Conservation (phyloP, 2,113 vertebrate species). For the Sceloporus tristichus region DNA sequence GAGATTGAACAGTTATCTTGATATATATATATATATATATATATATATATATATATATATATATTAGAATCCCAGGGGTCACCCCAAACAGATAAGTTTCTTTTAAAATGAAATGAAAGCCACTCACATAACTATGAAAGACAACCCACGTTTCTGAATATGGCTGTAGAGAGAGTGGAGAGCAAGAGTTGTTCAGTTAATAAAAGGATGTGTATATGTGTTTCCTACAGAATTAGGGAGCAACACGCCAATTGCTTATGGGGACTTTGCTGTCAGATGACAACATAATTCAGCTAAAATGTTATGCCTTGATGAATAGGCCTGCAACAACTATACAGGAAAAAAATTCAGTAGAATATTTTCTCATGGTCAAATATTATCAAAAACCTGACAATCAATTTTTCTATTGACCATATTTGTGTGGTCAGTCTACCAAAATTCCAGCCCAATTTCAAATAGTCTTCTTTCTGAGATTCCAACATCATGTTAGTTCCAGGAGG, state of each 20-base stretch:
- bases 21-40: too few relatives aligned
- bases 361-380: background rate
- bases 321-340: background rate
- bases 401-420: background rate
- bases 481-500: background rate
- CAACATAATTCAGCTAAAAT: background rate
- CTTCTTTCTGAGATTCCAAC: background rate
- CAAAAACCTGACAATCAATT: background rate
- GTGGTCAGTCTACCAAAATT: background rate
- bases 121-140: background rate
- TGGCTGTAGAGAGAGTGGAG: background rate
- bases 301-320: too few relatives aligned
- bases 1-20: background rate
- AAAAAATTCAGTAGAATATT: background rate
- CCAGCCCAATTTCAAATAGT: background rate
- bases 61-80: background rate
- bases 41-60: background rate
- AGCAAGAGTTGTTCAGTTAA: background rate
- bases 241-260: background rate
- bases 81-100: background rate
- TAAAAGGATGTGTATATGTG: background rate
- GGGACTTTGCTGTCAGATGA: background rate
- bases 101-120: constrained; percentile 11
- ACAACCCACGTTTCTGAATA: background rate
- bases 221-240: background rate